A percentile compares a stretch with the other conserved stretches of the same genome.
phyloP scores from a whole-genome alignment of 2,888 invertebrate species.

The Scaptomyza tumidula region DNA sequence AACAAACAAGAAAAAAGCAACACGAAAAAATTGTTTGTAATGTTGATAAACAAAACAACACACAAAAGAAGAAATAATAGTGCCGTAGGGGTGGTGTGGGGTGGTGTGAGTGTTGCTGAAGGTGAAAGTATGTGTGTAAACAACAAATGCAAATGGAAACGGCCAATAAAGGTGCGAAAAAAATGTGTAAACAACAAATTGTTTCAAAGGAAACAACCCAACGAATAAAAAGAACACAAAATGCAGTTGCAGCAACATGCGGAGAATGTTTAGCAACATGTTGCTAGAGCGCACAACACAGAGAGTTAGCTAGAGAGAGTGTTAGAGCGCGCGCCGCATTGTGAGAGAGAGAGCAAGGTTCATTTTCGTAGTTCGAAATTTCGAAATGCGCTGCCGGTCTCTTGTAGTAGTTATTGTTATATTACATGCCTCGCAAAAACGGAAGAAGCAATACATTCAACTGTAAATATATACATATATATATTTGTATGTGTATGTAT shows the following conservation, averaged over 20 bases:
- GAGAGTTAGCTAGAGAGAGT: slow-evolving; percentile 4
- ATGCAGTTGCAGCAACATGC: slow-evolving; percentile 38
- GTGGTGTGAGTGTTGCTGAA: slow-evolving; percentile 33
- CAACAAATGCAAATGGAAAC: slow-evolving; percentile 25
- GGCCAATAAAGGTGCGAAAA: slow-evolving; percentile 57
- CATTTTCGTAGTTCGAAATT: slow-evolving; percentile 70
- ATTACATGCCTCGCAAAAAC: slow-evolving; percentile 68
- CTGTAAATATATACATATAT: slow-evolving; percentile 17
- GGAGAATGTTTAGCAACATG: slow-evolving; percentile 36
- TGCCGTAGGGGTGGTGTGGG: slow-evolving; percentile 1
- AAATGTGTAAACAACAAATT: slow-evolving; percentile 66
- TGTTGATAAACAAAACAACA: slow-evolving; percentile 74
- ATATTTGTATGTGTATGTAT: background rate
- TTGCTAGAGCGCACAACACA: slow-evolving; percentile 21
- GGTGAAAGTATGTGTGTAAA: slow-evolving; percentile 60
- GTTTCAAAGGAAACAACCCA: background rate
- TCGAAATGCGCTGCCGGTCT: slow-evolving; percentile 48
- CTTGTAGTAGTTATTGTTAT: slow-evolving; percentile 42
- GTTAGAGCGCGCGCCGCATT: slow-evolving; percentile 1
- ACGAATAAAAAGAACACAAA: background rate
- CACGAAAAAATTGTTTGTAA: slow-evolving; percentile 24
- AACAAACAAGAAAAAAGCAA: slow-evolving; percentile 61
- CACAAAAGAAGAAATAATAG: background rate
- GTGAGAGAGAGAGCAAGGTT: slow-evolving; percentile 31
- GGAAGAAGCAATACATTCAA: slow-evolving; percentile 61